Percentiles rank a stretch among this genome's conserved stretches.
phyloP scores from a whole-genome alignment of 2,888 invertebrate species.

The Drosophila pegasa region DNA sequence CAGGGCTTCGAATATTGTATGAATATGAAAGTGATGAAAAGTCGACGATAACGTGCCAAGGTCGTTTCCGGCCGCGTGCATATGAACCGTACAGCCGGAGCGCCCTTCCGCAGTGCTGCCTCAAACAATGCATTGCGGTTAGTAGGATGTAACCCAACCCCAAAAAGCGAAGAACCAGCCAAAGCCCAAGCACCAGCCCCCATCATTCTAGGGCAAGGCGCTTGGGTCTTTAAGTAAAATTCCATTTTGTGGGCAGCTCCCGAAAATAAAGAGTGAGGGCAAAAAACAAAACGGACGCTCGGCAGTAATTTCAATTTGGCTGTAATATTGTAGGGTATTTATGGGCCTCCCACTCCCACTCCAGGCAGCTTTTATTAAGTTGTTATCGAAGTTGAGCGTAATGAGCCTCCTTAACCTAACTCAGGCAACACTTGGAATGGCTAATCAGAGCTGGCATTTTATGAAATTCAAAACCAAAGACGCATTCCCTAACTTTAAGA shows the following conservation, averaged over 20 bases:
- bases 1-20: constrained; percentile 69
- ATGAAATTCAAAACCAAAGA: constrained; percentile 63
- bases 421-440: constrained; percentile 53
- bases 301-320: constrained; percentile 70
- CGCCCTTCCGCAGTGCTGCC: constrained; percentile 36
- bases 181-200: neutral
- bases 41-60: constrained; percentile 81
- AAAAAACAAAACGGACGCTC: constrained; percentile 51
- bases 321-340: constrained; percentile 13
- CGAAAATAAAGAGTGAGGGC: neutral
- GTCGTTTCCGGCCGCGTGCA: constrained; percentile 82
- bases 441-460: constrained; percentile 69
- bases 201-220: neutral
- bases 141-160: constrained; percentile 24
- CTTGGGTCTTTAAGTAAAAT: constrained; percentile 63
- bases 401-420: constrained; percentile 42
- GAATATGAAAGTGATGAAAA: constrained; percentile 81
- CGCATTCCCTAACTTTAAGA: constrained; percentile 44
- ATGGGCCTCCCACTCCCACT: neutral
- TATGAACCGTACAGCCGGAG: constrained; percentile 64
- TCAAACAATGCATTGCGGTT: constrained; percentile 73
- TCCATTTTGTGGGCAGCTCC: constrained; percentile 47
- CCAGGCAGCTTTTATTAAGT: constrained; percentile 14
- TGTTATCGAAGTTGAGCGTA: constrained; percentile 28
- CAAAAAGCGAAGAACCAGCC: neutral